phyloP scores from a whole-genome alignment of 2,888 invertebrate species.

The Cyaniris semiargus region DNA sequence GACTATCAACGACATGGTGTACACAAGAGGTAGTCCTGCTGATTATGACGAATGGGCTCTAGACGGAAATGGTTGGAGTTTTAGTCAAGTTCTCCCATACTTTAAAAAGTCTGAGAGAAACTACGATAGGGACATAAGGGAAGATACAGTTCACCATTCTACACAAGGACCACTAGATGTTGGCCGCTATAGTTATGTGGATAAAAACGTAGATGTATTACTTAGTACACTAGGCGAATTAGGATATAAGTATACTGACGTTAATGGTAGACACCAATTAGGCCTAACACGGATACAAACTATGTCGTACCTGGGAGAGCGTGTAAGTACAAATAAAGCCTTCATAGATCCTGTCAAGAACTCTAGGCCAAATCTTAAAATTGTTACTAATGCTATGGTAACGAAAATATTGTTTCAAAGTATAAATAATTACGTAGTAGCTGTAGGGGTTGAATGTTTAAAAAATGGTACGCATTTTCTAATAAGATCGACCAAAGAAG shows the following conservation, averaged over 20 bases:
- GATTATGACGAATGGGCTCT: conserved; percentile 74
- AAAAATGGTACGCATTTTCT: conserved; percentile 66
- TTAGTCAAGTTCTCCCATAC: conserved; percentile 63
- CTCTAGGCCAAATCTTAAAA: conserved; percentile 60
- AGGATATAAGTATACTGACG: conserved; percentile 71
- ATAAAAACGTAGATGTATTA: conserved; percentile 69
- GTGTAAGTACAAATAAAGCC: conserved; percentile 71
- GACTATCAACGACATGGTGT: conserved; percentile 71
- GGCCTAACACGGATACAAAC: conserved; percentile 74
- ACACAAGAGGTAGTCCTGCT: conserved; percentile 70
- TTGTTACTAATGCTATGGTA: conserved; percentile 68
- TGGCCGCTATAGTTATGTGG: conserved; percentile 68
- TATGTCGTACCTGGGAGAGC: conserved; percentile 70
- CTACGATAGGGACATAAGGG: conserved; percentile 70
- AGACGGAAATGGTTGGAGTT: conserved; percentile 71
- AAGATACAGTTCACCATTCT: conserved; percentile 69
- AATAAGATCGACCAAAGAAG: conserved; percentile 60
- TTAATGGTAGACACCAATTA: conserved; percentile 69
- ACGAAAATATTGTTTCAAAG: conserved; percentile 61
- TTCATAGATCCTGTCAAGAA: conserved; percentile 70
- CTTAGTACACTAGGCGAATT: conserved; percentile 69
- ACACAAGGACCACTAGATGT: conserved; percentile 71
- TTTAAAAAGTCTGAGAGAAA: conserved; percentile 76
- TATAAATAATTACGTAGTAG: conserved; percentile 50
- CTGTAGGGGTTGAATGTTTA: conserved; percentile 62